These are phyloP conservation scores for Ranitomeya imitator DNA, from an alignment of 2,113 vertebrate species.

Conservation along the genomic window DNA sequence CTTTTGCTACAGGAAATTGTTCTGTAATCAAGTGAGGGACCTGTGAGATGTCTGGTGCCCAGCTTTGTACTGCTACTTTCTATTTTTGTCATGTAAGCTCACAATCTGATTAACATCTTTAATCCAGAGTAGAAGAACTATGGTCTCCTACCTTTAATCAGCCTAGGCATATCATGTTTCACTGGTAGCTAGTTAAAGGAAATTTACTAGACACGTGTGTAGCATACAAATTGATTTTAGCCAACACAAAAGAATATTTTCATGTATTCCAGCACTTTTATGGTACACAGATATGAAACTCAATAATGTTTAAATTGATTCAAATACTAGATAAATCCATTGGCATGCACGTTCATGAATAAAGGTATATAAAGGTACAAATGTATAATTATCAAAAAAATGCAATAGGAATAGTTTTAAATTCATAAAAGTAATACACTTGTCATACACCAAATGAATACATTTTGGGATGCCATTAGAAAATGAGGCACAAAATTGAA, in stretches of 20 bases:
- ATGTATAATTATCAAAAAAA: too few relatives aligned
- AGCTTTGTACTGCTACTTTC: slow-evolving; percentile 77
- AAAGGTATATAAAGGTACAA: too few relatives aligned
- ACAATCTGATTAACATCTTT: slow-evolving; percentile 85
- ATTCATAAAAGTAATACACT: too few relatives aligned
- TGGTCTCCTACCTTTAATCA: slow-evolving; percentile 67
- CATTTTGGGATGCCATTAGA: too few relatives aligned
- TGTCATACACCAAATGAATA: too few relatives aligned
- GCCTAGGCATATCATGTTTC: slow-evolving; percentile 59
- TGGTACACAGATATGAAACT: neutral
- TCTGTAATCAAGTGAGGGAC: slow-evolving; percentile 63
- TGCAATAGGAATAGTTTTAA: too few relatives aligned
- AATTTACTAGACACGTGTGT: neutral
- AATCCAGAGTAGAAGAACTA: slow-evolving; percentile 77
- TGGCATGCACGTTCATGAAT: too few relatives aligned
- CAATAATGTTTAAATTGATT: neutral
- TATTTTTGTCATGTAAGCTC: slow-evolving; percentile 83
- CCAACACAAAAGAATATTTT: neutral
- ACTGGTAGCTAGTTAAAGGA: slow-evolving; percentile 51
- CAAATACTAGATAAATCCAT: neutral
- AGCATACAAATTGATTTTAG: neutral
- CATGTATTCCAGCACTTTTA: neutral
- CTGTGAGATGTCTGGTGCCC: slow-evolving; percentile 56
- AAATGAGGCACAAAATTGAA: too few relatives aligned
- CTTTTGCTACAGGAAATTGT: slow-evolving; percentile 56